These are phyloP conservation scores for Thelaira solivaga DNA, from an alignment of 2,888 invertebrate genomes.

Conservation along the genomic window DNA sequence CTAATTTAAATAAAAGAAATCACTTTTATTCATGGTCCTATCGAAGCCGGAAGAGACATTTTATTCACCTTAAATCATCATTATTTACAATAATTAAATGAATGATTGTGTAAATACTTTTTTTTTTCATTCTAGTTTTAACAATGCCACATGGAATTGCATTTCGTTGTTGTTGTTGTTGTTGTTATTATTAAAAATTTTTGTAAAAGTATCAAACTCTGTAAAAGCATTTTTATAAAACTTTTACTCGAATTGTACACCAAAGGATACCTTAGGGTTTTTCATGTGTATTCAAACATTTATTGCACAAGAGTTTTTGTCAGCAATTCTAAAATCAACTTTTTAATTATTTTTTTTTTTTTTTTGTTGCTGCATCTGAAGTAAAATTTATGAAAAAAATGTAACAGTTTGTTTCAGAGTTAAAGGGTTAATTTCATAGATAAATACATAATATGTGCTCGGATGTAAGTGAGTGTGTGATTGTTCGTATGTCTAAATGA, in stretches of 20 bases:
- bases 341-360: not conserved
- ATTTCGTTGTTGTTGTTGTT: not conserved
- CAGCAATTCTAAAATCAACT: not conserved
- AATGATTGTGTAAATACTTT: constrained; percentile 3
- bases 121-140: not conserved
- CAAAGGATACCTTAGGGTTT: constrained; percentile 43
- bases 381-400: no score
- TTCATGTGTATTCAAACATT: not conserved
- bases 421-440: constrained; percentile 51
- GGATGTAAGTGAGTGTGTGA: no score
- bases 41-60: no score
- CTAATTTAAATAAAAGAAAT: no score
- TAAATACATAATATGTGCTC: constrained; percentile 35
- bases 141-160: constrained; percentile 15
- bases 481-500: no score
- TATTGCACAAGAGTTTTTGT: not conserved
- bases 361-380: no score
- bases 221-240: constrained; percentile 35
- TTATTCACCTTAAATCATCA: no score
- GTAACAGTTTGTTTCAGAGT: constrained; percentile 11
- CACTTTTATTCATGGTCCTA: no score
- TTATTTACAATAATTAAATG: constrained; percentile 26
- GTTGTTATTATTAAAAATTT: not conserved
- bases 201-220: constrained; percentile 27
- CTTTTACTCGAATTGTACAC: constrained; percentile 4